A percentile compares a stretch with the other conserved stretches of the same genome.
Conservation (phyloP, 2,797 vertebrate species). For the Euphonia xanthogaster region DNA sequence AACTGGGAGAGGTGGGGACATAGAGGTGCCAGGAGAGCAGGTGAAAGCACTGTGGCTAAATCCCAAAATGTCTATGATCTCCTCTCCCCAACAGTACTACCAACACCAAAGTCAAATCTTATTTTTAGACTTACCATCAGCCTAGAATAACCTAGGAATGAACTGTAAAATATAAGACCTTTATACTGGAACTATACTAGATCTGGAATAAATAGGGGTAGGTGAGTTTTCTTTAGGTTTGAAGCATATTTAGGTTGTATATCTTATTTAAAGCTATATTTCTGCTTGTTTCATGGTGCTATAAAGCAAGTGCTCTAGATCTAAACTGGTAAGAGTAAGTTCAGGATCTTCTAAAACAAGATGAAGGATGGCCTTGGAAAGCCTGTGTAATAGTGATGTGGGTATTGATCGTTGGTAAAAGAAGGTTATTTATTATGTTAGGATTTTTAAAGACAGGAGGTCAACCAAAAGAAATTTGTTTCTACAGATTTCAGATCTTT, state of each 20-base stretch:
- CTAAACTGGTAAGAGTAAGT: neutral
- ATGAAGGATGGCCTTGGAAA: neutral
- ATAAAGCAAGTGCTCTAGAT: neutral
- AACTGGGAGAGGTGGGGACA: accelerated
- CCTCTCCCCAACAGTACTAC: neutral
- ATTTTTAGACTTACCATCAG: neutral
- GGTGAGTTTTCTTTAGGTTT: neutral
- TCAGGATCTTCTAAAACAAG: neutral
- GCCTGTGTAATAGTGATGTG: neutral
- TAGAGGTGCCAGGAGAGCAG: neutral
- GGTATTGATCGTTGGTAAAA: neutral
- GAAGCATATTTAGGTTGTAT: neutral
- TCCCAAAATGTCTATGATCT: neutral
- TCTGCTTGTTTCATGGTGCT: neutral
- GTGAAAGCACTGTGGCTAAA: neutral
- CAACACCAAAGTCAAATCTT: neutral
- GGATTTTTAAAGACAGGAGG: neutral
- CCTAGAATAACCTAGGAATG: neutral
- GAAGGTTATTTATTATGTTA: neutral
- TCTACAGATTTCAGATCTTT: neutral
- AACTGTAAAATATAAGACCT: neutral
- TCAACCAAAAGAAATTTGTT: neutral
- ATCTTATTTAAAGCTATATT: neutral
- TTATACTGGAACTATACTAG: neutral
- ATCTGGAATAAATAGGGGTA: neutral